Conservation (phyloP, 2,888 invertebrate species). For the Eristalis tenax region DNA sequence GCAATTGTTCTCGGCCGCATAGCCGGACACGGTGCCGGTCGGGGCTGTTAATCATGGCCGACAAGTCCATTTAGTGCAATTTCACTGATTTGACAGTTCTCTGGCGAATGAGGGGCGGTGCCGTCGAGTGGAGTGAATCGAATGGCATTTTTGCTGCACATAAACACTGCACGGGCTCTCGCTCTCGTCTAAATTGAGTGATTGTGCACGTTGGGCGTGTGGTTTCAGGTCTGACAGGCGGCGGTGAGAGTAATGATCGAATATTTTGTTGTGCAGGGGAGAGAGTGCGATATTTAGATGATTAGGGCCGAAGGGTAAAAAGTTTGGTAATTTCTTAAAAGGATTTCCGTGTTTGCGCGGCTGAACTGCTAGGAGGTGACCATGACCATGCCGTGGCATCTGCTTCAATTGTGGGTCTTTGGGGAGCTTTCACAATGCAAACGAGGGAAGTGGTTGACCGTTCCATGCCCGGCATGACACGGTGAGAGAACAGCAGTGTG, state of each 20-base stretch:
- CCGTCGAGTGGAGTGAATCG: neutral
- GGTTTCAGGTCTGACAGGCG: neutral
- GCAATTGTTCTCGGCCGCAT: conserved; percentile 56
- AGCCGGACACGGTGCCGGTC: conserved; percentile 30
- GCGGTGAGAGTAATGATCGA: neutral
- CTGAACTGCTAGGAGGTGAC: neutral
- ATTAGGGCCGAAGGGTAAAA: conserved; percentile 15
- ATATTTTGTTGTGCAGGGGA: neutral
- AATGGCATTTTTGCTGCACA: conserved; percentile 19
- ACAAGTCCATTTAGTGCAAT: conserved; percentile 71
- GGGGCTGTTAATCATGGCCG: conserved; percentile 62
- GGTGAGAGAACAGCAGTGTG: no score
- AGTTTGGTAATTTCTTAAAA: conserved; percentile 33
- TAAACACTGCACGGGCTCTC: conserved; percentile 11
- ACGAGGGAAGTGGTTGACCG: no score
- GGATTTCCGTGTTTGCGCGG: conserved; percentile 12
- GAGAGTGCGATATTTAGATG: conserved; percentile 3
- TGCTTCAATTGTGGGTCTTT: no score
- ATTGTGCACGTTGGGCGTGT: neutral
- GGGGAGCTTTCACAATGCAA: no score
- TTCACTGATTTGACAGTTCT: conserved; percentile 52
- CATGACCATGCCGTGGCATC: no score
- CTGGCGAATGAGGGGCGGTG: conserved; percentile 25
- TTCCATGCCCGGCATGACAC: no score
- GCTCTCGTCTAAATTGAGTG: conserved; percentile 26